Base-by-base conservation (phyloP, 2,113 vertebrate genomes). In the Orycteropus afer region DNA sequence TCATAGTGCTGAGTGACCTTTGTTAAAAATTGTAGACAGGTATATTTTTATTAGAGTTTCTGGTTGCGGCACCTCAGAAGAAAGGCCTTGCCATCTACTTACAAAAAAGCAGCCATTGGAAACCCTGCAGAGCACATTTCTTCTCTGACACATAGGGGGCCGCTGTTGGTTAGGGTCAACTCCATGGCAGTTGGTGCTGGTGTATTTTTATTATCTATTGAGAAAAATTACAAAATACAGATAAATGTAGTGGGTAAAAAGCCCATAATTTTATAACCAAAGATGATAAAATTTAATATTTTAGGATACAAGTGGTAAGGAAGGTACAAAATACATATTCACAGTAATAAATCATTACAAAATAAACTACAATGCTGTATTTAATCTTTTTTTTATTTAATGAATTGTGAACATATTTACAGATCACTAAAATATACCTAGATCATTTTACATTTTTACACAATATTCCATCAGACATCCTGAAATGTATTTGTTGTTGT, bases 211-310 rank as follows among this genome's bases (percentile, higher is more conserved):
- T 78, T 53, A 45, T 37, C 45, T 85, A 23, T 55, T 80, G 51
- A 89, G 78, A 91, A 86, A 86, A 90, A 79, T 27, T 65, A 40
- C 10, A 61, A 93, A 71, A 78, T n/a, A 47, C n/a, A 89, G 2
- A 9, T 63, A 57, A 71, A 29, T 76, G 1, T 80, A 55, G n/a
- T 73, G 13, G 22, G 1, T 14, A 29, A 37, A 53, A 73, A 71
- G 53, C 25, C 7, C 9, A 5, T 80, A 53, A 71, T 90, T 83
- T 93, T 93, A 61, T 34, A 45, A 87, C 29, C 23, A 55, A 74
- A 74, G 77, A 37, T 53, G 20, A 32, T 81, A 88, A 17, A 4
- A 37, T 61, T 86, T 83, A 42, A 23, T 37, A 1, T 77, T 92
- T 88, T 47, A 81, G 15, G 45, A 69, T 90, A 81, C 13, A 13